These are phyloP conservation scores for Pelobates fuscus DNA, from an alignment of 2,113 vertebrate genomes.

Conservation along the genomic window DNA sequence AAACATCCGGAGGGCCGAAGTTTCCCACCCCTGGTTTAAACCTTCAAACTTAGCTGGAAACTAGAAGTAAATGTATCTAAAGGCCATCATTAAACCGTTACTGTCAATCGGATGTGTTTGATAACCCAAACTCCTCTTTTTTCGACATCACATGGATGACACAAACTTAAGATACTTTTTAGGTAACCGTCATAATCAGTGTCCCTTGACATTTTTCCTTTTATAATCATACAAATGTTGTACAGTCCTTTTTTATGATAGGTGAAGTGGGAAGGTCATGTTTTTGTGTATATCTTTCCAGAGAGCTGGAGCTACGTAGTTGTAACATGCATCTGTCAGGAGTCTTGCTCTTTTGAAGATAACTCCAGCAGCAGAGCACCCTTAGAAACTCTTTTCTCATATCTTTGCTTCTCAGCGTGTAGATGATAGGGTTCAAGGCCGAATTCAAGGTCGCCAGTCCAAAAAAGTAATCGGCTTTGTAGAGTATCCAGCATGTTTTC, in stretches of 20 bases:
- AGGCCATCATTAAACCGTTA: neutral
- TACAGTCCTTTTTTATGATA: conserved; percentile 78
- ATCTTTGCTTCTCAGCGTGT: conserved; percentile 89
- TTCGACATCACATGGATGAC: neutral
- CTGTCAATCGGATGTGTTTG: neutral
- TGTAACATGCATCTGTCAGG: conserved; percentile 76
- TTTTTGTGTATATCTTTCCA: conserved; percentile 80
- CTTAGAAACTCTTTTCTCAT: conserved; percentile 88
- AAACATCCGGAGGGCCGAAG: too few species aligned
- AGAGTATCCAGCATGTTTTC: conserved; percentile 73
- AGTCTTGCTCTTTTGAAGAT: conserved; percentile 65
- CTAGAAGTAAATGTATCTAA: neutral
- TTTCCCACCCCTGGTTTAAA: too few species aligned
- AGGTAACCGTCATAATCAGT: neutral
- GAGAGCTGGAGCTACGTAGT: conserved; percentile 84
- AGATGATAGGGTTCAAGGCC: conserved; percentile 90
- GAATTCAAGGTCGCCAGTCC: conserved; percentile 91
- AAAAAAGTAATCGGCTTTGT: conserved; percentile 83
- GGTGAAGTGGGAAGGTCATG: conserved; percentile 76
- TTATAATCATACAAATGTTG: conserved; percentile 79
- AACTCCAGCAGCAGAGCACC: conserved; percentile 78
- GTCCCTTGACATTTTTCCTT: neutral
- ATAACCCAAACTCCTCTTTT: conserved; percentile 5
- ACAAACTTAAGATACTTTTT: neutral
- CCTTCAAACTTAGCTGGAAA: neutral